Evolutionary conservation across 2,113 vertebrate genomes (phyloP).

Genomic region (Bubo blakistoni): DNA sequence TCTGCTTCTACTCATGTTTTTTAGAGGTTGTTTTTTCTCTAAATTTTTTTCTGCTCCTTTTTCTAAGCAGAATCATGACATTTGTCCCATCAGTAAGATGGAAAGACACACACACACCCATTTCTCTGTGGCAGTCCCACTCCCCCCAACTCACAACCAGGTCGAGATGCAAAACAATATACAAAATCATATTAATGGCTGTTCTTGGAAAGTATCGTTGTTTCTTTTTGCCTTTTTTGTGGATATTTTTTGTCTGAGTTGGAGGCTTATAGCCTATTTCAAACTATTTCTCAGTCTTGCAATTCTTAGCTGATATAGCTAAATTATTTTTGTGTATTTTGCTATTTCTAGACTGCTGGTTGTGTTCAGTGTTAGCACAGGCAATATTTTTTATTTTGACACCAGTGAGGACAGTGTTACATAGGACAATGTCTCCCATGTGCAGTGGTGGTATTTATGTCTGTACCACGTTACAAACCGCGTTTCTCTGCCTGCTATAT

Average conservation of each 20-base stretch:
- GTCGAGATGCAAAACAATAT: background rate
- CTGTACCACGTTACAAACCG: background rate
- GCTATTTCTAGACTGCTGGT: background rate
- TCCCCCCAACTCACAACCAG: background rate
- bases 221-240: background rate
- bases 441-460: background rate
- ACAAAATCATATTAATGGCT: background rate
- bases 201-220: background rate
- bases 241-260: background rate
- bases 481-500: background rate
- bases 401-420: background rate
- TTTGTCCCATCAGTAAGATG: background rate
- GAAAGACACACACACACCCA: background rate
- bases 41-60: background rate
- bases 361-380: background rate
- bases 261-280: background rate
- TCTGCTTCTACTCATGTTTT: background rate
- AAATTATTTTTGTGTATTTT: background rate
- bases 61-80: background rate
- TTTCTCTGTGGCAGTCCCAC: too few species aligned
- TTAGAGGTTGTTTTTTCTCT: background rate
- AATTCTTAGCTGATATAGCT: background rate
- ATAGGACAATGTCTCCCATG: accelerated
- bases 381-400: background rate
- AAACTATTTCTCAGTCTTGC: background rate